phyloP scores from a whole-genome alignment of 2,113 vertebrate species.

The human region DNA sequence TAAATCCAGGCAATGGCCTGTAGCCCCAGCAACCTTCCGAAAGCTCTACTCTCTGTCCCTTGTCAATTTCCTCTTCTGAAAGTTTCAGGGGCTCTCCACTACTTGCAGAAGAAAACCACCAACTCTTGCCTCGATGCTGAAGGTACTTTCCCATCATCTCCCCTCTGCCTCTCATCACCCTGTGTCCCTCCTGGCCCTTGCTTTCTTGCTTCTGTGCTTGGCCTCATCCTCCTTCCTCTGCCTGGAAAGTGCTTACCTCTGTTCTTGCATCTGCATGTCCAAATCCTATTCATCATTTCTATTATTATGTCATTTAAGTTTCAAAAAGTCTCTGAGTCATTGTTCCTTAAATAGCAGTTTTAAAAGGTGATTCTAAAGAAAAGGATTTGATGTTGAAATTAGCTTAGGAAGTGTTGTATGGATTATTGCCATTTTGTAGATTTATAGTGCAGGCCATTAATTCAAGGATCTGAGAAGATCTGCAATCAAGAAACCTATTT shows the following conservation, averaged over 20 bases:
- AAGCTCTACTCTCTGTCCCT: not conserved
- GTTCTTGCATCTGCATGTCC: not conserved
- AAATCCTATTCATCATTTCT: not conserved
- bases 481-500: rapidly evolving
- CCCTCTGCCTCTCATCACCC: not conserved
- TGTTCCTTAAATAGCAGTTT: not conserved
- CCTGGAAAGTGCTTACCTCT: not conserved
- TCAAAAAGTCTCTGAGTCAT: not conserved
- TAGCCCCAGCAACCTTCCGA: not conserved
- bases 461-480: not conserved
- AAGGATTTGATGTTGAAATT: not conserved
- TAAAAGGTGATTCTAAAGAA: not conserved
- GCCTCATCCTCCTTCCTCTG: not conserved
- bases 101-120: not conserved
- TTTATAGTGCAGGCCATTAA: rapidly evolving
- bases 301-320: not conserved
- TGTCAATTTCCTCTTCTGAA: not conserved
- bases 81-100: not conserved
- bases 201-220: not conserved
- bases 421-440: rapidly evolving
- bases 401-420: rapidly evolving
- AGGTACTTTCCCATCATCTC: not conserved
- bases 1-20: no score
- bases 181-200: not conserved
- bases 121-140: not conserved